Conservation (phyloP, 2,113 vertebrate species). For the Erpornis zantholeuca region DNA sequence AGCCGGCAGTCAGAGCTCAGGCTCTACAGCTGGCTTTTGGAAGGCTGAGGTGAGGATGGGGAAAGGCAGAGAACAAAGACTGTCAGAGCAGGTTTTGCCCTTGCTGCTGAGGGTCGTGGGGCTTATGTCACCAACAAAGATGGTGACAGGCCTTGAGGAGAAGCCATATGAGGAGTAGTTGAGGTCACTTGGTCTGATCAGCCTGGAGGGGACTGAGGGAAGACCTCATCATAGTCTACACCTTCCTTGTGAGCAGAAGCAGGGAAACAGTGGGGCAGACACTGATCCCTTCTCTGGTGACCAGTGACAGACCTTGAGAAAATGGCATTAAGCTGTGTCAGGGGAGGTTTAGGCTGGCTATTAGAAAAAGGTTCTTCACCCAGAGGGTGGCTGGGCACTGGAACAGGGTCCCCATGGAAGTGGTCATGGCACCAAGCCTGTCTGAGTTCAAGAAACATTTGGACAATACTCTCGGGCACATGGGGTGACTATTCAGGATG, state of each 20-base stretch:
- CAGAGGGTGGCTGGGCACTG: no score
- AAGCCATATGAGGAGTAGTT: rapidly evolving
- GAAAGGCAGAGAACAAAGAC: not conserved
- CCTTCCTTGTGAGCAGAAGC: not conserved
- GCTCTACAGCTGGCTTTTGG: not conserved
- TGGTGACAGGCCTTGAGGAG: not conserved
- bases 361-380: not conserved
- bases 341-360: not conserved
- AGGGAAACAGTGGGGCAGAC: not conserved
- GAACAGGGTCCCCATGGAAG: not conserved
- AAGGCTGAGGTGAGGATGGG: no score
- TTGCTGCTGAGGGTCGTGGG: not conserved
- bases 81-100: not conserved
- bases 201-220: not conserved
- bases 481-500: not conserved
- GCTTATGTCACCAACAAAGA: no score
- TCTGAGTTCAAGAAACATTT: not conserved
- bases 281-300: no score
- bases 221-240: not conserved
- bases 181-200: not conserved
- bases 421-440: not conserved
- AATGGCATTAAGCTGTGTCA: not conserved
- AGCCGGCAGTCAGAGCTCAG: rapidly evolving
- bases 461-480: not conserved
- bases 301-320: not conserved